Base-by-base conservation (phyloP, 2,888 invertebrate genomes). In the Rhagophthalmus giganteus region DNA sequence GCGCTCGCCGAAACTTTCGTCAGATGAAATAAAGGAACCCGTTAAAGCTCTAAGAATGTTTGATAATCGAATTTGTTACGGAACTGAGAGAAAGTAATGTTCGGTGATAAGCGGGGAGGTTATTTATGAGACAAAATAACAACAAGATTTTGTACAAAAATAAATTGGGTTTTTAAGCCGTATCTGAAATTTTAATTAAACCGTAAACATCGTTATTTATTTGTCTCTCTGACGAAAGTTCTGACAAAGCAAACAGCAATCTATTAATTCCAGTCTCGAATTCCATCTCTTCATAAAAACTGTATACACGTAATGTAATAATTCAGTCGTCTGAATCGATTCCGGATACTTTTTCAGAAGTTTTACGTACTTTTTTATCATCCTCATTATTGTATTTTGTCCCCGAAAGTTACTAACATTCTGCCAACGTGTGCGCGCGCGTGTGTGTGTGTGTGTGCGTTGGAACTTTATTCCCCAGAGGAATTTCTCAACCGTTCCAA, bases 341-440 rank as follows among this genome's bases (percentile, higher is more conserved):
- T 55, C 39, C 39, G 20, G 47, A 55, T 52, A 55, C 51, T 52
- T 46, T n/a, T 47, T 38, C 28, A 44, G 47, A 52, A 55, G 10
- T 52, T 55, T 52, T 55, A 42, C 38, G 47, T 51, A 47, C 41
- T 52, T 55, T 54, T 55, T 55, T 55, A 52, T 55, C 55, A 41
- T 44, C 38, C 47, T 52, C 51, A 55, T 55, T 55, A 55, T 52
- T 51, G 55, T 52, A 55, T 52, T 55, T 51, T 55, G 55, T 55
- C 51, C 42, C 51, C 32, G 39, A 54, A 54, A 54, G 49, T 54
- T 49, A 34, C 37, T 40, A 48, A 54, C 46, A 41, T 45, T 50
- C 46, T 50, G 47, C 34, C 38, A 52, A 51, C 54, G 54, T 49
- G 49, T 45, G 51, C 51, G 55, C 47, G 51, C 41, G n/a, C 54